phyloP scores from a whole-genome alignment of 2,888 invertebrate species.

The Rhagonycha fulva region DNA sequence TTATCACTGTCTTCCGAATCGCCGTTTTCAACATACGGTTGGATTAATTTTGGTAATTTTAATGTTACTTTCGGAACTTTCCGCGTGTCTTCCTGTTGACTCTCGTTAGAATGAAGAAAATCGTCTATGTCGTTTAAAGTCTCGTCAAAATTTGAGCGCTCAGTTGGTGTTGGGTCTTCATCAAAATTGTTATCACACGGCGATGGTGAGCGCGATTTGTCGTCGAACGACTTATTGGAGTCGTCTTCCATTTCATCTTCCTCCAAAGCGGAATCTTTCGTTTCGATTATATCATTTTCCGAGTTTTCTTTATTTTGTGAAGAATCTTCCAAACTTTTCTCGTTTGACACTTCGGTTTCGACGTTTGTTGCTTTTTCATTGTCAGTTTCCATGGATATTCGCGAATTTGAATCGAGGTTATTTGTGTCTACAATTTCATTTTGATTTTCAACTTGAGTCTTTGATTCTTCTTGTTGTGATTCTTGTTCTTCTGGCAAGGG shows the following conservation, averaged over 20 bases:
- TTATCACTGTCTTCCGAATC: slow-evolving; percentile 65
- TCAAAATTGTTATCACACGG: slow-evolving; percentile 3
- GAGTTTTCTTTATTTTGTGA: background rate
- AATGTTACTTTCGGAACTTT: slow-evolving; percentile 73
- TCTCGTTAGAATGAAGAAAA: slow-evolving; percentile 1
- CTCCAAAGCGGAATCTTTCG: slow-evolving; percentile 8
- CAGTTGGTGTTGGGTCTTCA: background rate
- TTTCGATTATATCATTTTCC: background rate
- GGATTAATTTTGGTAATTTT: slow-evolving; percentile 55
- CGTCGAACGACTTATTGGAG: background rate
- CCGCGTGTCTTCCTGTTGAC: slow-evolving; percentile 43
- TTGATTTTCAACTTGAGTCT: background rate
- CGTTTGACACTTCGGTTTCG: slow-evolving; percentile 8
- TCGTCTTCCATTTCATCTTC: slow-evolving; percentile 13
- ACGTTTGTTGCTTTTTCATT: background rate
- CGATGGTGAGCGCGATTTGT: background rate
- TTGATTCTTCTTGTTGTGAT: slow-evolving; percentile 5
- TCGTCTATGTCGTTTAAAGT: slow-evolving; percentile 24
- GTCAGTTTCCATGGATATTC: slow-evolving; percentile 18
- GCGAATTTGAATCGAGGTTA: slow-evolving; percentile 25
- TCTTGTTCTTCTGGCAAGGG: slow-evolving; percentile 3
- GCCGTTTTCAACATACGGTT: slow-evolving; percentile 43
- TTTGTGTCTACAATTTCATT: background rate
- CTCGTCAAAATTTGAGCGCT: slow-evolving; percentile 11
- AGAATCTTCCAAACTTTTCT: slow-evolving; percentile 1